These are phyloP conservation scores for Onchidella celtica DNA, from an alignment of 2,888 invertebrate species.

Conservation along the genomic window DNA sequence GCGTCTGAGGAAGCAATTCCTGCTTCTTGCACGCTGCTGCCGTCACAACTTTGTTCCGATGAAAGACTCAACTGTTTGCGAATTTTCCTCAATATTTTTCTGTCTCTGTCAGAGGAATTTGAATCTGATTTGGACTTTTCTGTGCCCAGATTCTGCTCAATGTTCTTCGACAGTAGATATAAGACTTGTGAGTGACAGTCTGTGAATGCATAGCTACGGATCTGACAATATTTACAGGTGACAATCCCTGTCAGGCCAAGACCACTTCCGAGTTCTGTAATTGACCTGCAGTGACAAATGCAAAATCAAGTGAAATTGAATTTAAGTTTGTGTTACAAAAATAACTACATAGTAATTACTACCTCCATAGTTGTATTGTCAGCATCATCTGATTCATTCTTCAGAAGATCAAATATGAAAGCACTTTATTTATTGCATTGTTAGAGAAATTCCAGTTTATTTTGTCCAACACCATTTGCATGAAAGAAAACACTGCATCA, in stretches of 20 bases:
- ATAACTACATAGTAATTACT: too few species aligned
- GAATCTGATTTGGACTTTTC: conserved; percentile 33
- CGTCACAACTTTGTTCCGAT: conserved; percentile 50
- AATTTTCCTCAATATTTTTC: conserved; percentile 62
- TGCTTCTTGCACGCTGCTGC: conserved; percentile 12
- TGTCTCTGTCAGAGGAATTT: conserved; percentile 51
- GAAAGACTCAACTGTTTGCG: conserved; percentile 65
- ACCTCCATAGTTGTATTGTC: too few species aligned
- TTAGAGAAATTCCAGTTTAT: too few species aligned
- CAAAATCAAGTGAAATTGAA: background rate
- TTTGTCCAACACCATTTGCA: too few species aligned
- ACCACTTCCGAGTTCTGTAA: conserved; percentile 75
- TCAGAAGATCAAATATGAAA: too few species aligned
- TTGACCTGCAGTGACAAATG: conserved; percentile 58
- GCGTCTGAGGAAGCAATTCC: background rate
- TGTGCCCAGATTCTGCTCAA: conserved; percentile 64
- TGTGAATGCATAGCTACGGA: conserved; percentile 65
- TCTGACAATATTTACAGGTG: conserved; percentile 64
- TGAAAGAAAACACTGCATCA: too few species aligned
- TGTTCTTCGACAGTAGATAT: conserved; percentile 69
- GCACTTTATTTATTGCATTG: too few species aligned
- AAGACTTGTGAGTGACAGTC: conserved; percentile 74
- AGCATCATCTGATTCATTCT: too few species aligned
- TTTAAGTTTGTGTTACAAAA: too few species aligned
- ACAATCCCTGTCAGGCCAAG: conserved; percentile 72